Percentiles rank a stretch among this genome's conserved stretches.
phyloP scores from a whole-genome alignment of 2,888 invertebrate species.

The Hofmannophila pseudospretella region DNA sequence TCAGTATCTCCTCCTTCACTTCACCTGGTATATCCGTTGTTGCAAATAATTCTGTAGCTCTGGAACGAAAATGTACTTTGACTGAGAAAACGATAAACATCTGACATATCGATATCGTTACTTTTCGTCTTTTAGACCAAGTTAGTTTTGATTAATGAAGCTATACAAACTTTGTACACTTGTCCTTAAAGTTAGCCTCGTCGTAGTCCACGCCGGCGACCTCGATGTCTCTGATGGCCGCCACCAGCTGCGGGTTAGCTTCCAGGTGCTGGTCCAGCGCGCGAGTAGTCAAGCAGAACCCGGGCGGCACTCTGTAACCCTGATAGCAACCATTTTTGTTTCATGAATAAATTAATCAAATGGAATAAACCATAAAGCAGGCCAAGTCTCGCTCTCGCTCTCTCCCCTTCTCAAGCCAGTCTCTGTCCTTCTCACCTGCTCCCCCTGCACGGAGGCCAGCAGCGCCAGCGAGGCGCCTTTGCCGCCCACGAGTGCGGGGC shows the following conservation, averaged over 20 bases:
- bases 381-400: too few relatives aligned
- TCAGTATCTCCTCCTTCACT: slow-evolving; percentile 50
- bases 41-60: slow-evolving; percentile 60
- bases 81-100: too few relatives aligned
- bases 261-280: slow-evolving; percentile 80
- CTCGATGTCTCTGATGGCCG: slow-evolving; percentile 70
- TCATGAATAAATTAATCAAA: too few relatives aligned
- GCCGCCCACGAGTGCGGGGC: slow-evolving; percentile 82
- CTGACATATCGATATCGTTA: too few relatives aligned
- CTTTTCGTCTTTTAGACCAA: too few relatives aligned
- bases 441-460: slow-evolving; percentile 61
- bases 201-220: slow-evolving; percentile 68
- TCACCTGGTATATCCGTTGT: slow-evolving; percentile 50
- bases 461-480: slow-evolving; percentile 88
- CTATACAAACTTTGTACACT: slow-evolving; percentile 64
- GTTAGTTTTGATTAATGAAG: too few relatives aligned
- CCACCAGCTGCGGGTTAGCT: slow-evolving; percentile 51
- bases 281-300: slow-evolving; percentile 82
- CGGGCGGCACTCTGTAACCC: slow-evolving; percentile 81
- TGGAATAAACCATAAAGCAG: too few relatives aligned
- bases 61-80: too few relatives aligned
- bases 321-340: too few relatives aligned
- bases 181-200: slow-evolving; percentile 63
- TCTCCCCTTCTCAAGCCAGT: too few relatives aligned
- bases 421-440: too few relatives aligned